phyloP scores from a whole-genome alignment of 2,113 vertebrate genomes.

The Sclerurus mexicanus region DNA sequence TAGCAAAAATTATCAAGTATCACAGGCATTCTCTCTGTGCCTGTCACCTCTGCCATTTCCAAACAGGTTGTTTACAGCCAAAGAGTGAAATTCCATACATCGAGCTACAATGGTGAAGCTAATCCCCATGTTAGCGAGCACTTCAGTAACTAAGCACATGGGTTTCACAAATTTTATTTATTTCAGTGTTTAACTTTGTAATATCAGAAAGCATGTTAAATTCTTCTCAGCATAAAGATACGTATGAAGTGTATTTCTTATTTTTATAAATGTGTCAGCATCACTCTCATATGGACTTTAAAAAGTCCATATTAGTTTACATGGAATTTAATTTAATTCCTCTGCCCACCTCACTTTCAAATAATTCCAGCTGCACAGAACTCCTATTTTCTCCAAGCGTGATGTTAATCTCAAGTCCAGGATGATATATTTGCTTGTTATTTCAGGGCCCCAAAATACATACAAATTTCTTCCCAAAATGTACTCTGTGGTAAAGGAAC shows the following conservation, averaged over 20 bases:
- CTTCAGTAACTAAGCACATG: neutral
- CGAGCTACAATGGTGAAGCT: neutral
- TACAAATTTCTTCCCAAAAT: neutral
- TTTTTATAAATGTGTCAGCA: neutral
- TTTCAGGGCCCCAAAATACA: neutral
- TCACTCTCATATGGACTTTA: neutral
- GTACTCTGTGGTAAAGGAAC: neutral
- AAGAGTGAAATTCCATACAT: neutral
- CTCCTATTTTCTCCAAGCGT: slow-evolving; percentile 4
- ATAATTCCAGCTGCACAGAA: neutral
- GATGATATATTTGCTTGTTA: neutral
- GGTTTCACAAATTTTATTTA: neutral
- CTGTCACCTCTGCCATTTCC: neutral
- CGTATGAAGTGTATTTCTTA: neutral
- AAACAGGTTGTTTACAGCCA: neutral
- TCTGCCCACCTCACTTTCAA: neutral
- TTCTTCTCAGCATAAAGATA: neutral
- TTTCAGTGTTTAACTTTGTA: neutral
- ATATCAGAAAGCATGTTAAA: neutral
- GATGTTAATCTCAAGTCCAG: neutral
- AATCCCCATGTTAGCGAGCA: neutral
- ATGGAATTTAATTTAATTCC: neutral
- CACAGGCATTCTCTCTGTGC: neutral
- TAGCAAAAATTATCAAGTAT: neutral
- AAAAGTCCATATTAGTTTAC: neutral